phyloP scores from a whole-genome alignment of 2,113 vertebrate genomes.

The Salvelinus fontinalis region DNA sequence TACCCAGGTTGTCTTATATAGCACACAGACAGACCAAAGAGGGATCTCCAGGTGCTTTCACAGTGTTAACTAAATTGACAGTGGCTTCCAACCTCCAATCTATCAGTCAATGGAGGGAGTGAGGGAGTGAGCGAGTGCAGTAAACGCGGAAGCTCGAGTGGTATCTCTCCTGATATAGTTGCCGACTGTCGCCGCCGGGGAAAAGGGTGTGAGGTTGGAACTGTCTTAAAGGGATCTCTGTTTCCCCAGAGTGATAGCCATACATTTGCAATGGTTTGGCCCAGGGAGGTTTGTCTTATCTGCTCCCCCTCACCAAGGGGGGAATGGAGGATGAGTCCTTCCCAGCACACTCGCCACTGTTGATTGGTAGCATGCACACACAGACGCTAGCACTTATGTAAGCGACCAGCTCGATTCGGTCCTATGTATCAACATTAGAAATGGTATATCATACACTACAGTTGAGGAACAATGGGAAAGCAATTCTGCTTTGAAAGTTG shows the following conservation, averaged over 20 bases:
- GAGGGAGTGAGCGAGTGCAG: neutral
- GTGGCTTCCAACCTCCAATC: slow-evolving; percentile 62
- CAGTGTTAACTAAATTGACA: slow-evolving; percentile 69
- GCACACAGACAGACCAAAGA: slow-evolving; percentile 42
- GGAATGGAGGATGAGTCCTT: slow-evolving; percentile 58
- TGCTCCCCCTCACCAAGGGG: slow-evolving; percentile 54
- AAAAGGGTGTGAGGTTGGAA: slow-evolving; percentile 23
- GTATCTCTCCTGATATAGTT: slow-evolving; percentile 45
- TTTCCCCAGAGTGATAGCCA: slow-evolving; percentile 46
- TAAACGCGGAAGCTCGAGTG: slow-evolving; percentile 26
- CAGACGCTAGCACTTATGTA: no score
- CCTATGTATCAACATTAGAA: no score
- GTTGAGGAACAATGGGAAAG: no score
- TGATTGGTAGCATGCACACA: slow-evolving; percentile 59
- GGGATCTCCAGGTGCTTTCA: slow-evolving; percentile 60
- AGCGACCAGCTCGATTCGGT: no score
- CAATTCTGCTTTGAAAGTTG: no score
- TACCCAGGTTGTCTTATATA: slow-evolving; percentile 40
- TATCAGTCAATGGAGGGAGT: slow-evolving; percentile 57
- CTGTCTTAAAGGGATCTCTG: slow-evolving; percentile 29
- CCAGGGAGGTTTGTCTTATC: slow-evolving; percentile 65
- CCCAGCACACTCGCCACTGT: slow-evolving; percentile 61
- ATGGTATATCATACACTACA: no score
- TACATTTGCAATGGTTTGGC: slow-evolving; percentile 62
- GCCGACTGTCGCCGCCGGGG: slow-evolving; percentile 9